These are phyloP conservation scores for Drosophila takahashii DNA, from an alignment of 1,140 invertebrate genomes.

Conservation along the genomic window DNA sequence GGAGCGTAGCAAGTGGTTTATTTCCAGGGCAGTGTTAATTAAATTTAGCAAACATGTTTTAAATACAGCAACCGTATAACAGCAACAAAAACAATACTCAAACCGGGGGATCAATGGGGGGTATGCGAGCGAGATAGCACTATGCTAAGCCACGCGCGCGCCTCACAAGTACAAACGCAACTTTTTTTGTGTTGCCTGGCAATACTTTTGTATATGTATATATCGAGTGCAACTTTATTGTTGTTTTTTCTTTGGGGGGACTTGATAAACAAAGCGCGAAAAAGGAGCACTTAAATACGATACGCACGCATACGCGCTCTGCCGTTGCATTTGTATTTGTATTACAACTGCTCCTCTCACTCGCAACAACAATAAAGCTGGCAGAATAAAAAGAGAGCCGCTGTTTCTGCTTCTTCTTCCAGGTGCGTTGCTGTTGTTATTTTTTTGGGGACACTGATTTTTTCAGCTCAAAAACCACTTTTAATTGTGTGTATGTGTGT, in stretches of 20 bases:
- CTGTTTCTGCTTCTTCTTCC: conserved; percentile 34
- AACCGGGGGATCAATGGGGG: conserved; percentile 1
- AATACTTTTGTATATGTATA: conserved; percentile 1
- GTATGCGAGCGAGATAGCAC: conserved; percentile 17
- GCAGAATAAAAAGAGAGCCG: conserved; percentile 46
- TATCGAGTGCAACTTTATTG: conserved; percentile 34
- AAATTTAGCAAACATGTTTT: conserved; percentile 49
- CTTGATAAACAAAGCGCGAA: conserved; percentile 19
- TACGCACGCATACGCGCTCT: conserved; percentile 45
- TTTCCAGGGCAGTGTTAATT: conserved; percentile 35
- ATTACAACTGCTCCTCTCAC: conserved; percentile 1
- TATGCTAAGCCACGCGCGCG: conserved; percentile 39
- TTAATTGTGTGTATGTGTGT: conserved; percentile 3
- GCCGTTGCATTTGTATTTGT: conserved; percentile 50
- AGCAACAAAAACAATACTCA: conserved; percentile 11
- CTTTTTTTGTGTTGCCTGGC: conserved; percentile 13
- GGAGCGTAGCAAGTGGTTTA: conserved; percentile 22
- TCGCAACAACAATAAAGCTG: conserved; percentile 10
- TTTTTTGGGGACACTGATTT: conserved; percentile 64
- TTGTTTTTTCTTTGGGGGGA: conserved; percentile 4
- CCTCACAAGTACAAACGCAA: conserved; percentile 18
- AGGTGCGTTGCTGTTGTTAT: conserved; percentile 46
- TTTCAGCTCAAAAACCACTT: conserved; percentile 17
- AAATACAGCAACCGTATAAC: conserved; percentile 9
- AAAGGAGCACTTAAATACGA: conserved; percentile 24